Evolutionary conservation across 2,113 vertebrate species (phyloP), one percentile per base, ranked within the genome.

Genomic region (Nipponia nippon): DNA sequence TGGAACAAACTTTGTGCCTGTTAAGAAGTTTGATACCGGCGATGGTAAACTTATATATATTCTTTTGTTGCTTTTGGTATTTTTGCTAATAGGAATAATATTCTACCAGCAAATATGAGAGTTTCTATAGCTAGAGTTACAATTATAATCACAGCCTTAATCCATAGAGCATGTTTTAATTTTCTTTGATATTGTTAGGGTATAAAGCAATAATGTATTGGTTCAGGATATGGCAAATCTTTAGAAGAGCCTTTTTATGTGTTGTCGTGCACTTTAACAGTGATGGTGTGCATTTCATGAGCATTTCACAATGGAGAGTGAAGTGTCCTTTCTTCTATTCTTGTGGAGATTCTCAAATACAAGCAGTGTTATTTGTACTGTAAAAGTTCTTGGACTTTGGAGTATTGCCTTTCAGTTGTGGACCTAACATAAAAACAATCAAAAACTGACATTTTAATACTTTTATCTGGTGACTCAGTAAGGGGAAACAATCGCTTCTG

Each of bases 1-100:
- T 90, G 99, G 99, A n/a, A 99, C 98, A 96, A 99, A 98, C 61
- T 98, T 98, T 87, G 99, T 99, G 42, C 99, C 99, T 21, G 96
- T 99, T 36, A 99, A 99, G 96, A 98, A 98, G 82, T 98, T 98
- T 82, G 98, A 99, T 66, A 98, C 98, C 49, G 99, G 99, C 4
- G 99, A 99, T 90, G 99, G 99, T 99, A 97, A 98, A n/a, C 11
- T 42, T 78, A 36, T 6, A 70, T 89, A 16, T 32, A 9, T 84
- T 85, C 2, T 88, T 81, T 34, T 70, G 5, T 66, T 86, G 27
- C 7, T 13, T 84, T 80, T 38, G 32, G 5, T 61, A 1, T 26
- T 72, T 70, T 87, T 95, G 20, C 63, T 67, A 32, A 16, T 44
- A 53, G 34, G 25, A 89, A 15, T 84, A 44, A 8, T 86, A 66